Conservation (phyloP, 2,797 vertebrate species). For the Muscicapa striata region DNA sequence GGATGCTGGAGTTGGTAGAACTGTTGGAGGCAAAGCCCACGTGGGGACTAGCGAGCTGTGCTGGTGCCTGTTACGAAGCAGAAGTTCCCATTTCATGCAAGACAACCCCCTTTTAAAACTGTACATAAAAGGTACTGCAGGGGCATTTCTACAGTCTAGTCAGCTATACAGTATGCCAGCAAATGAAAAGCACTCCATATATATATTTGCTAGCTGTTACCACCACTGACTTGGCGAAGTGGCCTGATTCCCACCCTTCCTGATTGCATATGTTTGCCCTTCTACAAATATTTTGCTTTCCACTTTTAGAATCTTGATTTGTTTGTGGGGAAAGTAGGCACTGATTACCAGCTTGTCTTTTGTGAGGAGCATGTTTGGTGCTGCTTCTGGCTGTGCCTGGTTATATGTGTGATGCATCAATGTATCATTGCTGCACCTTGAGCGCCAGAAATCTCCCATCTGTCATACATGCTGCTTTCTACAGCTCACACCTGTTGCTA, state of each 20-base stretch:
- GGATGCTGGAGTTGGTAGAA: neutral
- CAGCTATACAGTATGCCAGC: neutral
- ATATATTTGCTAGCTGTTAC: neutral
- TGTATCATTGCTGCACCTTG: neutral
- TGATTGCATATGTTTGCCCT: neutral
- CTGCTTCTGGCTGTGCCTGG: neutral
- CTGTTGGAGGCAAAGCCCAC: neutral
- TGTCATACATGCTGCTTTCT: neutral
- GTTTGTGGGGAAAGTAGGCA: neutral
- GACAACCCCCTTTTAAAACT: neutral
- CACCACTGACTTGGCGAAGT: neutral
- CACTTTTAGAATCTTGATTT: neutral
- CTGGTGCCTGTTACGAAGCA: neutral
- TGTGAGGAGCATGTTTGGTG: neutral
- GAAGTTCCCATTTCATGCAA: neutral
- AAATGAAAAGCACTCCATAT: neutral
- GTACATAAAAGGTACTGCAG: neutral
- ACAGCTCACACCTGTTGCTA: neutral
- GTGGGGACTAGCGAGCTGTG: fast-evolving
- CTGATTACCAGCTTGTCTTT: neutral
- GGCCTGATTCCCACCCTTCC: neutral
- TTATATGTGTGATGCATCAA: neutral
- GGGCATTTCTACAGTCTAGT: neutral
- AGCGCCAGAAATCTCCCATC: neutral
- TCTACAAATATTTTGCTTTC: neutral